These are phyloP conservation scores for Reinhardtius hippoglossoides DNA, from an alignment of 2,113 vertebrate species.

Conservation along the genomic window DNA sequence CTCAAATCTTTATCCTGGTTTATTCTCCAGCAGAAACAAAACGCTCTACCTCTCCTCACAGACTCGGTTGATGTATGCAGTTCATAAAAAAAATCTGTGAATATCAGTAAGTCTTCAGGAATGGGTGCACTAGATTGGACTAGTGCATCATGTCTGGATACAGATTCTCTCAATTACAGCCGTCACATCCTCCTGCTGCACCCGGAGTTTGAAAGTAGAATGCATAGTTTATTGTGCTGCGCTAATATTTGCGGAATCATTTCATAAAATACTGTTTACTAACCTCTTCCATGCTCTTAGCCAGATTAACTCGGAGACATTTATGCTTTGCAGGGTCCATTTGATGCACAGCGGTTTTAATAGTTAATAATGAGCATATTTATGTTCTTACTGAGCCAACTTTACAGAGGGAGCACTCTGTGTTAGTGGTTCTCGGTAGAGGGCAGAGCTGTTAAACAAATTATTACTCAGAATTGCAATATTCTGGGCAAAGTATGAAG, in stretches of 20 bases:
- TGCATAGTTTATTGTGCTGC: conserved; percentile 18
- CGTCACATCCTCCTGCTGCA: conserved; percentile 12
- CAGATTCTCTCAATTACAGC: conserved; percentile 30
- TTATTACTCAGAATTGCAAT: conserved; percentile 21
- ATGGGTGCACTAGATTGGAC: background rate
- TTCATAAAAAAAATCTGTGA: conserved; percentile 1
- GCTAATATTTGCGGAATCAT: conserved; percentile 37
- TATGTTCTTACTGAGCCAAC: conserved; percentile 20
- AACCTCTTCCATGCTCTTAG: conserved; percentile 32
- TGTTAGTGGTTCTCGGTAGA: conserved; percentile 17
- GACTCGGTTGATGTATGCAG: background rate
- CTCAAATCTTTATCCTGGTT: background rate
- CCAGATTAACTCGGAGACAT: conserved; percentile 33
- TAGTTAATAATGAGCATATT: conserved; percentile 55
- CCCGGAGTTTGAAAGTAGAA: background rate
- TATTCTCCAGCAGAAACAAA: background rate
- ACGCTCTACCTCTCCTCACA: background rate
- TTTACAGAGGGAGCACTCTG: conserved; percentile 6
- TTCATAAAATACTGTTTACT: conserved; percentile 34
- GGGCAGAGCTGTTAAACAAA: conserved; percentile 18
- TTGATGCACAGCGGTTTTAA: conserved; percentile 40
- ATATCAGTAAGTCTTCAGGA: background rate
- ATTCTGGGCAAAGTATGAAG: conserved; percentile 31
- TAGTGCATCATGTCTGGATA: conserved; percentile 8
- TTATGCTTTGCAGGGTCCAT: conserved; percentile 8